phyloP scores from a whole-genome alignment of 2,888 invertebrate species.

The Ophion ventricosus region DNA sequence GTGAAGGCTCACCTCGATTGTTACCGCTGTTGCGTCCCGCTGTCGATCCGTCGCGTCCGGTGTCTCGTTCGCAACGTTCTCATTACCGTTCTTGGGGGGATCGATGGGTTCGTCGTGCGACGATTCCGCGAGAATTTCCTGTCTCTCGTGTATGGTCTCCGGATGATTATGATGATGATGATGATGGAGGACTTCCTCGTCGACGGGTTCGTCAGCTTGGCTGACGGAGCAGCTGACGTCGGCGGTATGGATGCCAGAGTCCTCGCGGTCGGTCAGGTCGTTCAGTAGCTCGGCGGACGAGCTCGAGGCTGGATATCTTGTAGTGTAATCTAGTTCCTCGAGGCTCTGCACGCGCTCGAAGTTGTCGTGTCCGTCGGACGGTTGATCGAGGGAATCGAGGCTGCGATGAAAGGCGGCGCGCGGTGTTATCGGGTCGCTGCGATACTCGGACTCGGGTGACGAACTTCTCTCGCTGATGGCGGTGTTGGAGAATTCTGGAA shows the following conservation, averaged over 20 bases:
- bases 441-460: slow-evolving; percentile 81
- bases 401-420: slow-evolving; percentile 85
- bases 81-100: slow-evolving; percentile 36
- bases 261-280: slow-evolving; percentile 88
- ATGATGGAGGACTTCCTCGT: slow-evolving; percentile 80
- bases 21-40: slow-evolving; percentile 73
- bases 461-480: slow-evolving; percentile 78
- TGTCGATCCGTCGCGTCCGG: slow-evolving; percentile 63
- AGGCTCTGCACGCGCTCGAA: slow-evolving; percentile 88
- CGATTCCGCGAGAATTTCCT: slow-evolving; percentile 71
- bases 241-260: slow-evolving; percentile 91
- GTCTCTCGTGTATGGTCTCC: slow-evolving; percentile 71
- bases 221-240: slow-evolving; percentile 90
- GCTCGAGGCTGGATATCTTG: slow-evolving; percentile 85
- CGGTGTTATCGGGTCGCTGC: slow-evolving; percentile 59
- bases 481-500: neutral
- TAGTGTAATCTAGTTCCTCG: slow-evolving; percentile 85
- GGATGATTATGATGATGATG: slow-evolving; percentile 66
- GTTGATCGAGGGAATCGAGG: slow-evolving; percentile 86
- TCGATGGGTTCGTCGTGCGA: slow-evolving; percentile 43
- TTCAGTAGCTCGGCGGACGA: slow-evolving; percentile 87
- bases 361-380: slow-evolving; percentile 83
- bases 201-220: slow-evolving; percentile 90
- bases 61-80: neutral
- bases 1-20: slow-evolving; percentile 77